Evolutionary conservation across 2,888 invertebrate genomes (phyloP), one percentile per base, ranked within the genome.

Genomic region (Lepetodrilus schrolli): DNA sequence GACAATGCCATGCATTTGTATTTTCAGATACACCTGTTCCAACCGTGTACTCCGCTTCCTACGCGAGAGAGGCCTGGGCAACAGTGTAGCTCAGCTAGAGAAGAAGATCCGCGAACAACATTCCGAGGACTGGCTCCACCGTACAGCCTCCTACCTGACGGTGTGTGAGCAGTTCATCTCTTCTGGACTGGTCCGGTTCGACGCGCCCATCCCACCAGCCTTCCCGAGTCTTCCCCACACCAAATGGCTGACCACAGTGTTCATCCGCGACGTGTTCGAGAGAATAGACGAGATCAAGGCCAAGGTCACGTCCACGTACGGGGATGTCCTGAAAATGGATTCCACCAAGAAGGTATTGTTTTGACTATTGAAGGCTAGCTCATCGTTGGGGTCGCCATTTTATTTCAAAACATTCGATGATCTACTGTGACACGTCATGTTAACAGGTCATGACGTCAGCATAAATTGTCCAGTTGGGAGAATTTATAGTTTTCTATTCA

Each of bases 291-390:
- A 80, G n/a, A 51, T 81, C 47, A 79, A 80, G 73, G 82, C 83
- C 20, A 30, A 66, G 10, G 76, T 84, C 17, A 84, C 83, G 0
- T 82, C 80, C 0, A 51, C 66, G 17, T 82, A 77, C 76, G 85
- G 83, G 1, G 23, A 20, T 7, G 72, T 83, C 13, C 49, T 84
- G 4, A 85, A 84, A 58, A 66, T 84, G 51, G 83, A 83, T 65
- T 85, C 84, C 8, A 85, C 82, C 1, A 85, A 83, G 66, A 84
- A 78, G 69, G 76, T 73, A 37, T n/a, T n/a, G n/a, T n/a, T n/a
- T n/a, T n/a, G n/a, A n/a, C n/a, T n/a, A n/a, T n/a, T n/a, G n/a
- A n/a, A n/a, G n/a, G n/a, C n/a, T n/a, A n/a, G n/a, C n/a, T n/a
- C n/a, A n/a, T n/a, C n/a, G n/a, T n/a, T n/a, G n/a, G n/a, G n/a